A percentile compares a stretch with the other conserved stretches of the same genome.
These are phyloP conservation scores for Agrotis puta DNA, from an alignment of 2,888 invertebrate species.

Conservation along the genomic window DNA sequence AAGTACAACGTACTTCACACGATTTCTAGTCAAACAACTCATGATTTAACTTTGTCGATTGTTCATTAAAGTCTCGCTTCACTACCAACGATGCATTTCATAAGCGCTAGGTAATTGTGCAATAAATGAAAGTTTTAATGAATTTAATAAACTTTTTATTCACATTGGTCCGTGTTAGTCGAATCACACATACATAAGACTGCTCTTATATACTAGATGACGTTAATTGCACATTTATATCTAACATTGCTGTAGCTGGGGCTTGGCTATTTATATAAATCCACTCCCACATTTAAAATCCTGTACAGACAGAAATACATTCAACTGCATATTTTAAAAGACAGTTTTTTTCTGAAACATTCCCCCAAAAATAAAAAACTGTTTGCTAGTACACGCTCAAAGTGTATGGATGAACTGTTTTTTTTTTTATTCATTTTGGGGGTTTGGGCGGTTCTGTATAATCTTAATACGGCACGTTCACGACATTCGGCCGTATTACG, in stretches of 20 bases:
- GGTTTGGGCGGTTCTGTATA: no score
- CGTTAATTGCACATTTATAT: slow-evolving; percentile 57
- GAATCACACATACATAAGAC: slow-evolving; percentile 65
- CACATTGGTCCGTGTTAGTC: slow-evolving; percentile 72
- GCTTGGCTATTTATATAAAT: slow-evolving; percentile 9
- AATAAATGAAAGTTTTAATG: slow-evolving; percentile 75
- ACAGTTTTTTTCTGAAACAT: no score
- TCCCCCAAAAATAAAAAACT: no score
- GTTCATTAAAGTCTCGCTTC: slow-evolving; percentile 57
- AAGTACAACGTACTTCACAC: slow-evolving; percentile 31
- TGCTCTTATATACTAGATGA: slow-evolving; percentile 57
- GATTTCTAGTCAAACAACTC: no score
- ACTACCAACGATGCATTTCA: slow-evolving; percentile 59
- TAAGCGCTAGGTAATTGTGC: no score
- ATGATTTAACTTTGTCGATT: no score
- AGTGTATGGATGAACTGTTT: no score
- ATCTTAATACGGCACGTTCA: no score
- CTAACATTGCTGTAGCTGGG: slow-evolving; percentile 50
- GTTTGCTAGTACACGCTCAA: no score
- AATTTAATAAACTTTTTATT: slow-evolving; percentile 79
- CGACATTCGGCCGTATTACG: no score
- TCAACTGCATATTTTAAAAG: not conserved
- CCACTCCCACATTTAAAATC: not conserved
- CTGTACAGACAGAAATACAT: not conserved
- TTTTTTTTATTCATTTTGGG: no score